Evolutionary conservation across 2,888 invertebrate genomes (phyloP).

Genomic region (Archips crataeganus): DNA sequence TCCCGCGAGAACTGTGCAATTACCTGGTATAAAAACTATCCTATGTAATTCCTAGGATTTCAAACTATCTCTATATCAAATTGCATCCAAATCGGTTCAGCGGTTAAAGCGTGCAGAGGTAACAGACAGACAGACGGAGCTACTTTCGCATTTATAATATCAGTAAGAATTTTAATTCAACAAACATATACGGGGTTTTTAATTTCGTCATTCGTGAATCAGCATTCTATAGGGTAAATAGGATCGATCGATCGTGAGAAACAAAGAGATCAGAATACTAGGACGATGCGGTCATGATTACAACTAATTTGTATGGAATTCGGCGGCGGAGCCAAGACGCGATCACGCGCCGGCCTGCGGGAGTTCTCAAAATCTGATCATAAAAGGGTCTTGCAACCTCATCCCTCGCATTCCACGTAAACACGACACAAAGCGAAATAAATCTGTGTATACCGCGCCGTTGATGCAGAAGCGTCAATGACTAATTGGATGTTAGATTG

Average conservation of each 20-base stretch:
- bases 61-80: no score
- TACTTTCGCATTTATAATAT: no score
- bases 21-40: no score
- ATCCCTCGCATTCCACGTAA: conserved; percentile 30
- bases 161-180: no score
- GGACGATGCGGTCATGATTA: conserved; percentile 62
- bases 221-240: background rate
- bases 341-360: conserved; percentile 52
- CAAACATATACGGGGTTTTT: no score
- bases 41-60: no score
- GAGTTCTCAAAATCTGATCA: conserved; percentile 46
- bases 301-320: conserved; percentile 69
- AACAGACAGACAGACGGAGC: no score
- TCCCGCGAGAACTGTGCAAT: no score
- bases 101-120: no score
- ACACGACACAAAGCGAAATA: background rate
- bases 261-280: conserved; percentile 47
- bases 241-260: conserved; percentile 57
- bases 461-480: background rate
- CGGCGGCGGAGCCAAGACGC: conserved; percentile 60
- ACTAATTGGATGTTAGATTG: background rate
- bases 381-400: conserved; percentile 51
- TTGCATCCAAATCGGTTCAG: no score
- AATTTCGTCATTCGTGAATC: background rate
- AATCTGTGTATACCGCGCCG: background rate